Percentiles rank a stretch among this genome's conserved stretches.
Conservation (phyloP, 2,888 invertebrate species). For the Noctua pronuba region DNA sequence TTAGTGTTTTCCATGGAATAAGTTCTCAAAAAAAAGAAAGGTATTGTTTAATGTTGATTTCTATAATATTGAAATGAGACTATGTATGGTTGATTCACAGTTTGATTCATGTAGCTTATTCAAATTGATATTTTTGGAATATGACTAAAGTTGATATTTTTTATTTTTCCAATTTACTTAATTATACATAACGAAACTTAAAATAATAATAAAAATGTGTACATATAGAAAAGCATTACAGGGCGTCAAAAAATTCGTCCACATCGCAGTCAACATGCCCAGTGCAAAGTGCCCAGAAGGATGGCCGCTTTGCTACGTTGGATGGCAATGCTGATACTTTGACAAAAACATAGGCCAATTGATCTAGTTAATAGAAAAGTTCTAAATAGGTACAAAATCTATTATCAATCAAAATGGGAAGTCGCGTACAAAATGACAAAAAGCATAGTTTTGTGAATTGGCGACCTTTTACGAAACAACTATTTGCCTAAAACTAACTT, state of each 20-base stretch:
- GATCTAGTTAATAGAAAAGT: background rate
- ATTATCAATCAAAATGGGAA: background rate
- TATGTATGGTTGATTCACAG: background rate
- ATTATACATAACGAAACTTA: too few species aligned
- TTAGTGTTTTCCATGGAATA: conserved; percentile 31
- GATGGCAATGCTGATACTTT: too few species aligned
- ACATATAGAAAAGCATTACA: too few species aligned
- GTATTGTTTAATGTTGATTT: background rate
- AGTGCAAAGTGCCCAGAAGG: too few species aligned
- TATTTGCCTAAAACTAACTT: background rate
- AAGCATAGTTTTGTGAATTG: background rate
- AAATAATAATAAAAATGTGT: too few species aligned
- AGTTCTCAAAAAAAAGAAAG: background rate
- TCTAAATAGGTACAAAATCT: background rate
- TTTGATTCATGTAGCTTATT: background rate
- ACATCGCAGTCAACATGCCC: too few species aligned
- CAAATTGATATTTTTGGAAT: background rate
- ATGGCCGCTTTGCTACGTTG: too few species aligned
- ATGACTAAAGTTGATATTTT: too few species aligned
- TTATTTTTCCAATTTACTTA: too few species aligned
- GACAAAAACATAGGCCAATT: too few species aligned
- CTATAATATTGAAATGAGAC: background rate
- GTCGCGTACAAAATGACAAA: background rate
- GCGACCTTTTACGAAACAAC: background rate
- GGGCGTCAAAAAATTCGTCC: too few species aligned